Percentiles rank a stretch among this genome's conserved stretches.
phyloP scores from a whole-genome alignment of 1,140 invertebrate species.

The Hypothenemus hampei region DNA sequence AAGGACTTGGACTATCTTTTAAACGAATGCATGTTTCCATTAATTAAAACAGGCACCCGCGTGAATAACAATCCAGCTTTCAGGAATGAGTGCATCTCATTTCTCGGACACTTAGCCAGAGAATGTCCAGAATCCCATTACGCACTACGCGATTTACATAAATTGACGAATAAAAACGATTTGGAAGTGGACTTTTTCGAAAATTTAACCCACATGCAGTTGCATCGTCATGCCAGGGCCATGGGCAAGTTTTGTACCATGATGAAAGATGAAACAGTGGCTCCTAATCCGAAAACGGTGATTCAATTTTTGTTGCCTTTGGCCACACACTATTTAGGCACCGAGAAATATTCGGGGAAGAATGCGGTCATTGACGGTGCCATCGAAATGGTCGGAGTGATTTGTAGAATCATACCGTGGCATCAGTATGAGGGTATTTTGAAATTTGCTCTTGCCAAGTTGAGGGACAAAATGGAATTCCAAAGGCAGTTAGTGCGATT shows the following conservation, averaged over 20 bases:
- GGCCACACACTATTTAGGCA: slow-evolving; percentile 72
- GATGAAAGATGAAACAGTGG: slow-evolving; percentile 52
- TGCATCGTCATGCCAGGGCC: slow-evolving; percentile 75
- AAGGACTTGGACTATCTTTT: slow-evolving; percentile 61
- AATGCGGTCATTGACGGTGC: slow-evolving; percentile 81
- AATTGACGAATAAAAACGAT: slow-evolving; percentile 67
- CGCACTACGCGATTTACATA: slow-evolving; percentile 66
- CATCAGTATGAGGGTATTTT: slow-evolving; percentile 77
- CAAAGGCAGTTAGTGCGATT: slow-evolving; percentile 81
- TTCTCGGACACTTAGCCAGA: slow-evolving; percentile 69
- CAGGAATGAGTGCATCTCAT: slow-evolving; percentile 67
- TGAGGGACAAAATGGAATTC: slow-evolving; percentile 63
- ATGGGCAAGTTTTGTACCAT: slow-evolving; percentile 63
- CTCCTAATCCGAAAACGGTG: slow-evolving; percentile 63
- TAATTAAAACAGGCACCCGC: slow-evolving; percentile 65
- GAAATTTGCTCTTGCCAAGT: slow-evolving; percentile 71
- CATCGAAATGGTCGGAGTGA: slow-evolving; percentile 67
- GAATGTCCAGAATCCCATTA: slow-evolving; percentile 66
- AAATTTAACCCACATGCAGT: slow-evolving; percentile 83
- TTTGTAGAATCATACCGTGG: slow-evolving; percentile 79
- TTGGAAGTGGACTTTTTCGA: slow-evolving; percentile 91
- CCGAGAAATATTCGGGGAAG: slow-evolving; percentile 68
- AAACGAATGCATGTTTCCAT: slow-evolving; percentile 63
- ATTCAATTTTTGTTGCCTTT: slow-evolving; percentile 83
- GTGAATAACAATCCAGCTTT: slow-evolving; percentile 57